phyloP scores from a whole-genome alignment of 2,797 vertebrate genomes.

The Aphelocoma californica region DNA sequence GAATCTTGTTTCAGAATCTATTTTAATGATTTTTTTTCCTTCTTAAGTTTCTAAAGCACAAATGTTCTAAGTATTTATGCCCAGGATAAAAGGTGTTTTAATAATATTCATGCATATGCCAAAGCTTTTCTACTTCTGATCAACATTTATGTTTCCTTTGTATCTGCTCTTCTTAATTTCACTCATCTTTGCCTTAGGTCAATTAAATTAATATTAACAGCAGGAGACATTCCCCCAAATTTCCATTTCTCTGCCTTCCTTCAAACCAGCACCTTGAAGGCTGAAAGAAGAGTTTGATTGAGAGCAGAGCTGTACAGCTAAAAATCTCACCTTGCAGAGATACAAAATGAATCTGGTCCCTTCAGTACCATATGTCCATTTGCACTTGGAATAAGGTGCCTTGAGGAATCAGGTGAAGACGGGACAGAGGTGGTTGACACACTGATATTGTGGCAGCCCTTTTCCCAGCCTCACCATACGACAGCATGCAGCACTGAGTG shows the following conservation, averaged over 20 bases:
- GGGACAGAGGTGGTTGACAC: neutral
- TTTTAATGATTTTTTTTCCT: neutral
- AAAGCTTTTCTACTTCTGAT: neutral
- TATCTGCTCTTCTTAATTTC: neutral
- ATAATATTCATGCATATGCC: neutral
- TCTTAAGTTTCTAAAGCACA: neutral
- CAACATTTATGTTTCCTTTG: neutral
- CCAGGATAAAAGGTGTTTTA: rapidly evolving
- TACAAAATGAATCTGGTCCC: neutral
- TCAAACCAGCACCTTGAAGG: neutral
- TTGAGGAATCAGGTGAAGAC: neutral
- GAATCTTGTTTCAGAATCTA: neutral
- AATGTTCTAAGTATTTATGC: neutral
- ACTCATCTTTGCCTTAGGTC: neutral
- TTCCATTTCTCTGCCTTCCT: neutral
- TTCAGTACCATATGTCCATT: neutral
- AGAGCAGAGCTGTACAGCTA: neutral
- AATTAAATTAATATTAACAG: neutral
- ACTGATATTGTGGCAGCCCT: neutral
- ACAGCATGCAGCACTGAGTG: neutral
- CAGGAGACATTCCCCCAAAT: neutral
- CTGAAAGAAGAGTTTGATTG: neutral
- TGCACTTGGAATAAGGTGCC: neutral
- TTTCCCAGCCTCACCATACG: rapidly evolving
- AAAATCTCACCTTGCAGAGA: neutral